These are phyloP conservation scores for Patella ulyssiponensis DNA, from an alignment of 2,888 invertebrate genomes.

Conservation along the genomic window DNA sequence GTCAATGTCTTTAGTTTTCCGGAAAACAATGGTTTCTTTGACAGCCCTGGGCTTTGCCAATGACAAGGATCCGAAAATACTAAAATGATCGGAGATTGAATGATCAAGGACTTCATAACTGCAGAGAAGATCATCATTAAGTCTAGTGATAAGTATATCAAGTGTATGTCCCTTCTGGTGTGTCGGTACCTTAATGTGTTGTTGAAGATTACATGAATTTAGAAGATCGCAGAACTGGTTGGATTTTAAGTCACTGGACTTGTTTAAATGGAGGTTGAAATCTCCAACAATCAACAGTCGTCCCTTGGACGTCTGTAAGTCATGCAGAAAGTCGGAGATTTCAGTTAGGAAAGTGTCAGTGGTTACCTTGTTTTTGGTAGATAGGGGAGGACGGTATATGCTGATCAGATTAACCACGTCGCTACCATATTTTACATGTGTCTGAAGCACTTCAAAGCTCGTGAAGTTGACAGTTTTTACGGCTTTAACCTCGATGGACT, in stretches of 20 bases:
- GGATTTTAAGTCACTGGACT: neutral
- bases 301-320: neutral
- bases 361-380: no score
- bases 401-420: no score
- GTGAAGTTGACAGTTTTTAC: no score
- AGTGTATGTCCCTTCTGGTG: slow-evolving; percentile 7
- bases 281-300: neutral
- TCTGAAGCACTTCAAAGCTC: no score
- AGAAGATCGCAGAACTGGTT: slow-evolving; percentile 4
- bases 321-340: neutral
- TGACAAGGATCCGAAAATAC: neutral
- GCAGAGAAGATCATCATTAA: neutral
- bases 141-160: neutral
- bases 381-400: no score
- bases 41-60: neutral
- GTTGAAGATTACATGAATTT: neutral
- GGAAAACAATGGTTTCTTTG: neutral
- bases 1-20: neutral
- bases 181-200: neutral
- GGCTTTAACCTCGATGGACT: no score
- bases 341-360: neutral
- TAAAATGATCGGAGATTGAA: slow-evolving; percentile 1
- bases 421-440: no score
- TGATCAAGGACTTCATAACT: neutral
- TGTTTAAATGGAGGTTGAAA: neutral